Base-by-base conservation (phyloP, 2,797 vertebrate genomes). In the Sebastes wilsoni region DNA sequence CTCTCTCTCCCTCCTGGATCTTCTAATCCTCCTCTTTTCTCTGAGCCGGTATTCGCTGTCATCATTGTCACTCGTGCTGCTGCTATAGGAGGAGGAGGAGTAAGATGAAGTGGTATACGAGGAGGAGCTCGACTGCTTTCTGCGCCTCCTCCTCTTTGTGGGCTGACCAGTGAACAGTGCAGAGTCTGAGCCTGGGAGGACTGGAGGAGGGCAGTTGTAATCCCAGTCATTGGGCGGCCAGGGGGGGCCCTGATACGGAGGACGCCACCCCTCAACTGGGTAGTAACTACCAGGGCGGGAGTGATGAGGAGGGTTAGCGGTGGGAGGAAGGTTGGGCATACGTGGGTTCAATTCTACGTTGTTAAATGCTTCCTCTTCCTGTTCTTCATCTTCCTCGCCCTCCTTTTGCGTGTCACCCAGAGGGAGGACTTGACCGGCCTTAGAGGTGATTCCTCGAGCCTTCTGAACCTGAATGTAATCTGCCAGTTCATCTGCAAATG, bases 401-500 rank as follows among this genome's bases (percentile, higher is more conserved):
- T 84, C 75, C 20, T 69, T 49, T 61, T 85, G 80, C 2, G n/a
- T 46, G 14, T 84, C 84, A 7, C 61, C 85, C 18, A 72, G 70
- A 28, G 75, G 23, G 16, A 64, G 65, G 49, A 49, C 61, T 16
- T 75, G 83, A 55, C 54, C 70, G 56, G 88, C 93, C 89, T 95
- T 96, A 56, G 96, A 94, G 32, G 93, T 89, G 82, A 97, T 88
- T 23, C 94, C 95, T 61, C 96, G 92, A 65, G 95, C 95, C 89
- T 96, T 96, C 86, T 97, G 96, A 16, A 96, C 96, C 92, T 96
- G 91, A 80, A 96, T 94, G 81, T 97, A 97, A 89, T 96, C 96
- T 2, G 93, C 94, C 73, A 98, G 91, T 81, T 97, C 96, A 66
- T 97, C 96, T 87, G 96, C 94, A 89, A 96, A 97, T 18, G 96